Percentiles rank a stretch among this genome's conserved stretches.
phyloP scores from a whole-genome alignment of 1,140 invertebrate species.

The Bradysia coprophila region DNA sequence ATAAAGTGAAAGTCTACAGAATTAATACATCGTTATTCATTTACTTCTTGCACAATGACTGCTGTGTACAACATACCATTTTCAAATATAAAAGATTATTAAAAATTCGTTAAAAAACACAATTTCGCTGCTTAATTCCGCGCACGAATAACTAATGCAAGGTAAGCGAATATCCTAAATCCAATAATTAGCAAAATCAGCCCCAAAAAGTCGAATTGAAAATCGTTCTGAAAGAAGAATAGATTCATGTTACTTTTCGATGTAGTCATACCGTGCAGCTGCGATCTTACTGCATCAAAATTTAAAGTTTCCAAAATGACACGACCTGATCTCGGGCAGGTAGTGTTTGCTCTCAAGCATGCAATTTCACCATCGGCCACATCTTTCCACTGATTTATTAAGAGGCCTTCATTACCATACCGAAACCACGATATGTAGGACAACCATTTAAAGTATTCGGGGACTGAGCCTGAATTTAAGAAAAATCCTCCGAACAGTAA shows the following conservation, averaged over 20 bases:
- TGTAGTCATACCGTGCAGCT: not conserved
- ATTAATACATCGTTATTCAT: too few species aligned
- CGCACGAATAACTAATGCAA: slow-evolving; percentile 45
- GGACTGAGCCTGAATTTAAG: slow-evolving; percentile 77
- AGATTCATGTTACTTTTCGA: not conserved
- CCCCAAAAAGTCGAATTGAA: slow-evolving; percentile 46
- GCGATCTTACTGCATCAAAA: slow-evolving; percentile 43
- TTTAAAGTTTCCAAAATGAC: slow-evolving; percentile 61
- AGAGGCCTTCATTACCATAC: slow-evolving; percentile 80
- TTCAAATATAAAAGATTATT: too few species aligned
- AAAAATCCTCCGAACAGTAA: slow-evolving; percentile 93
- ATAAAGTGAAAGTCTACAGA: too few species aligned
- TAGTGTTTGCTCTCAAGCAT: slow-evolving; percentile 47
- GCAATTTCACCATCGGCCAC: slow-evolving; percentile 41
- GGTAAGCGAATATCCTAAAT: slow-evolving; percentile 57
- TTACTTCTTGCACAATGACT: too few species aligned
- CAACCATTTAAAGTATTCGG: slow-evolving; percentile 75
- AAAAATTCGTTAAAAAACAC: too few species aligned
- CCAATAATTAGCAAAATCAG: slow-evolving; percentile 51
- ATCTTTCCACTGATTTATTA: slow-evolving; percentile 85
- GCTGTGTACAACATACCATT: too few species aligned
- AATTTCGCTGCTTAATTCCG: slow-evolving; percentile 26
- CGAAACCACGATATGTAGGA: slow-evolving; percentile 91
- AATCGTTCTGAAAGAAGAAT: slow-evolving; percentile 36
- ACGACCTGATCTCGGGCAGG: slow-evolving; percentile 54